Evolutionary conservation across 2,888 invertebrate species (phyloP).

Genomic region (Bugula neritina): DNA sequence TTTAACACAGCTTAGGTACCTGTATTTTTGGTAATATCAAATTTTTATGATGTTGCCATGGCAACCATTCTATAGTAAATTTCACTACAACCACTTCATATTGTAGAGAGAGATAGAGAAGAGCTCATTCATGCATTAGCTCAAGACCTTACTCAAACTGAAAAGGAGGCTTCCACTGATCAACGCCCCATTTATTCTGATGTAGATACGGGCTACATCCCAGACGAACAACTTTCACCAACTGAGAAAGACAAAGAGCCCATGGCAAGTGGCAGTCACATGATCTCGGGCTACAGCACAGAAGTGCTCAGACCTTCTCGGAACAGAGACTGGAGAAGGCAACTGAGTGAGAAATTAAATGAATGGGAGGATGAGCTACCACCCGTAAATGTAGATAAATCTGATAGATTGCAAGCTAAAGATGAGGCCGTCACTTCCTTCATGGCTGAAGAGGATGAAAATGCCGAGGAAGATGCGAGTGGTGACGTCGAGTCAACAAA

Average conservation of each 20-base stretch:
- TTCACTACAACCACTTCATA: no score
- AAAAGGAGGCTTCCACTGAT: background rate
- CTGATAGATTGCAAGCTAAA: background rate
- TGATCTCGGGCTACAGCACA: conserved; percentile 4
- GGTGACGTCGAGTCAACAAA: background rate
- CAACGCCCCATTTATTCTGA: background rate
- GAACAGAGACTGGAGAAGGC: conserved; percentile 18
- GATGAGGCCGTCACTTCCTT: conserved; percentile 11
- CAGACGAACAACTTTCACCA: background rate
- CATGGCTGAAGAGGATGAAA: conserved; percentile 15
- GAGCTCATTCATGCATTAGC: conserved; percentile 8
- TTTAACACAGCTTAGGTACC: no score
- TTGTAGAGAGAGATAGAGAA: background rate
- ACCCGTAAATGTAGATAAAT: background rate
- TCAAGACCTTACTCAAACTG: conserved; percentile 6
- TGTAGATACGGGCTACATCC: background rate
- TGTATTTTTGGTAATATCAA: no score
- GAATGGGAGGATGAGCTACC: conserved; percentile 26
- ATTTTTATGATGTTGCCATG: no score
- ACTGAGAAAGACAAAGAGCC: background rate
- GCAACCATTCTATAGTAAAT: no score
- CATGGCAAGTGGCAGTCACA: no score
- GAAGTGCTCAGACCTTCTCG: conserved; percentile 3
- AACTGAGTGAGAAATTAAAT: conserved; percentile 12
- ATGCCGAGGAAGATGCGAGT: background rate